These are phyloP conservation scores for Hydrozoanthus gracilis DNA, from an alignment of 92 coral and sea anemone species.

Conservation along the genomic window DNA sequence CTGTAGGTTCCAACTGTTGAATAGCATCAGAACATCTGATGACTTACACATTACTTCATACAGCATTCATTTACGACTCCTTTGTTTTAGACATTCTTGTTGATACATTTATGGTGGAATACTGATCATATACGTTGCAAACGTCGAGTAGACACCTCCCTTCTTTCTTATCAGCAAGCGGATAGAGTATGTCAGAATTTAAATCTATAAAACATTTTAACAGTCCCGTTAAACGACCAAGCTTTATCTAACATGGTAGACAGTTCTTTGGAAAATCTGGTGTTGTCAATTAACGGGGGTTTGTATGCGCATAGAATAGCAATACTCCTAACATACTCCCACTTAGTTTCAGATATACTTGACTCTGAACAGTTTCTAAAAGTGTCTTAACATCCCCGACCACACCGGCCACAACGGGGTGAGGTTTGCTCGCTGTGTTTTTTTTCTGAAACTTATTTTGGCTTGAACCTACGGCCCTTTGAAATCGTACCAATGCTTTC, in stretches of 20 bases:
- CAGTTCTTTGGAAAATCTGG: slow-evolving; percentile 48
- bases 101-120: slow-evolving; percentile 40
- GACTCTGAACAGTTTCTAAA: too few species aligned
- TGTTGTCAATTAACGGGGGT: slow-evolving; percentile 48
- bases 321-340: slow-evolving; percentile 36
- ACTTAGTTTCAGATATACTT: too few species aligned
- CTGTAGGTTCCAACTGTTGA: too few species aligned
- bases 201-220: slow-evolving; percentile 24
- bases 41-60: too few species aligned
- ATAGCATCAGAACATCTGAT: too few species aligned
- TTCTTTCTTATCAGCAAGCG: slow-evolving; percentile 36
- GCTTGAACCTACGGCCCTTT: background rate
- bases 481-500: background rate
- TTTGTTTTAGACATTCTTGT: slow-evolving; percentile 37
- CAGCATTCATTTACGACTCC: slow-evolving; percentile 33
- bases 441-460: background rate
- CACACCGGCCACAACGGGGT: slow-evolving; percentile 6
- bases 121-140: slow-evolving; percentile 48
- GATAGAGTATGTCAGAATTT: slow-evolving; percentile 33
- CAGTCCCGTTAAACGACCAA: slow-evolving; percentile 5
- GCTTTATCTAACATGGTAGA: slow-evolving; percentile 46
- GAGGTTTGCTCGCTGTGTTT: slow-evolving; percentile 20
- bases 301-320: slow-evolving; percentile 53
- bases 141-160: slow-evolving; percentile 51
- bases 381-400: too few species aligned